These are phyloP conservation scores for Clistopyga incitator DNA, from an alignment of 2,888 invertebrate genomes.

Conservation along the genomic window DNA sequence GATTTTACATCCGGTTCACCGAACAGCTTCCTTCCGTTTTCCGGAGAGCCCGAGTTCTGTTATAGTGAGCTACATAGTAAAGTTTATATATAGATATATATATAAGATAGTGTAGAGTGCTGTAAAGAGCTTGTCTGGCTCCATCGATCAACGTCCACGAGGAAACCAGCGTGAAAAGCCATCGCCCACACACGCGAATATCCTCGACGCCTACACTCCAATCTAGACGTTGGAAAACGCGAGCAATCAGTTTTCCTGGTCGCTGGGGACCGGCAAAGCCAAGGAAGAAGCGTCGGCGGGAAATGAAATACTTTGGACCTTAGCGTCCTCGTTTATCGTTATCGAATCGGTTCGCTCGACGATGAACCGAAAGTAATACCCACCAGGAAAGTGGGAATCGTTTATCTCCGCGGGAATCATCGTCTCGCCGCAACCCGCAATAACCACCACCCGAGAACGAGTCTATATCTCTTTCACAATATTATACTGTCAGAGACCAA, in stretches of 20 bases:
- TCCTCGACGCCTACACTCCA: conserved; percentile 38
- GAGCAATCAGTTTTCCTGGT: conserved; percentile 62
- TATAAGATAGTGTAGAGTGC: conserved; percentile 10
- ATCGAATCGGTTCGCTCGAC: conserved; percentile 57
- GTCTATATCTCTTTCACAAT: conserved; percentile 30
- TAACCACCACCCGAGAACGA: conserved; percentile 5
- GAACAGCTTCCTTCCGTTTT: conserved; percentile 56
- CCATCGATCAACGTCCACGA: conserved; percentile 64
- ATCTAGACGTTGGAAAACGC: conserved; percentile 63
- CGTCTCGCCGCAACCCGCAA: conserved; percentile 48
- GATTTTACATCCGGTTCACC: conserved; percentile 57
- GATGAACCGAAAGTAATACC: conserved; percentile 49
- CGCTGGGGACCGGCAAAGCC: conserved; percentile 26
- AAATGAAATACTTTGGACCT: conserved; percentile 63
- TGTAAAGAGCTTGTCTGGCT: conserved; percentile 40
- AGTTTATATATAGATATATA: conserved; percentile 21
- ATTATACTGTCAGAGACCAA: conserved; percentile 8
- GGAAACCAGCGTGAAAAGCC: conserved; percentile 56
- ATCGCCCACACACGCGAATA: conserved; percentile 40
- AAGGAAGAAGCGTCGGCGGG: conserved; percentile 39
- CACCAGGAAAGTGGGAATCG: conserved; percentile 53
- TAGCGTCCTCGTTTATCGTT: conserved; percentile 59
- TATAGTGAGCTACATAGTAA: conserved; percentile 40
- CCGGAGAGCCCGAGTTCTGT: conserved; percentile 38
- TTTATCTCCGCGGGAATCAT: conserved; percentile 53